Conservation (phyloP, 2,113 vertebrate genomes). For the Helogale parvula region DNA sequence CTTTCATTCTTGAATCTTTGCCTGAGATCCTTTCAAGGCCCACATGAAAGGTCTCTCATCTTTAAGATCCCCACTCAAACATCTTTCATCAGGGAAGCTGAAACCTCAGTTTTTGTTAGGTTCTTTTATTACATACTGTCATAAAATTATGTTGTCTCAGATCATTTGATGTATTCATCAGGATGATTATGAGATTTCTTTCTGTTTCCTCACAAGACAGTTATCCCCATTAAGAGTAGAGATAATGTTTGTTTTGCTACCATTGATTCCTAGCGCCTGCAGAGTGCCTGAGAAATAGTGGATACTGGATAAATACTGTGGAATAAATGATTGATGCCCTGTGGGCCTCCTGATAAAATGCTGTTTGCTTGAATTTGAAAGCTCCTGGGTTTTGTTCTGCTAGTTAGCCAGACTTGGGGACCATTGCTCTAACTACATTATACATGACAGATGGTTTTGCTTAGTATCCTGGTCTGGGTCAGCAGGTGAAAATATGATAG, state of each 20-base stretch:
- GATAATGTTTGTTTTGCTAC: neutral
- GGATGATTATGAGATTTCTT: slow-evolving; percentile 11
- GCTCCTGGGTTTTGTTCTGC: neutral
- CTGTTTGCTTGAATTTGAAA: neutral
- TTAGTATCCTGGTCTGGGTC: neutral
- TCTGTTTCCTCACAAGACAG: neutral
- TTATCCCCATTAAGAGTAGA: neutral
- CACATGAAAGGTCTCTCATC: neutral
- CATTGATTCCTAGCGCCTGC: neutral
- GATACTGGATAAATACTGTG: neutral
- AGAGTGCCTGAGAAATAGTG: neutral
- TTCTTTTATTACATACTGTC: neutral
- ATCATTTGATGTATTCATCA: neutral
- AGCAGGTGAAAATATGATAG: neutral
- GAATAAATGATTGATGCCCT: neutral
- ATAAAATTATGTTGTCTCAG: neutral
- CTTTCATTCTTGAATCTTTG: neutral
- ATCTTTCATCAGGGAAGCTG: neutral
- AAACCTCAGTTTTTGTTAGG: slow-evolving; percentile 14
- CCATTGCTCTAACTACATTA: neutral
- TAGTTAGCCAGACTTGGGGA: neutral
- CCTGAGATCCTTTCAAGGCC: neutral
- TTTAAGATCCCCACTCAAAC: neutral
- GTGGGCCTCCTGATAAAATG: neutral
- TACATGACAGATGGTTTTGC: neutral